phyloP scores from a whole-genome alignment of 53 echinoderm and acorn worm species.

The Apostichopus leukothele region DNA sequence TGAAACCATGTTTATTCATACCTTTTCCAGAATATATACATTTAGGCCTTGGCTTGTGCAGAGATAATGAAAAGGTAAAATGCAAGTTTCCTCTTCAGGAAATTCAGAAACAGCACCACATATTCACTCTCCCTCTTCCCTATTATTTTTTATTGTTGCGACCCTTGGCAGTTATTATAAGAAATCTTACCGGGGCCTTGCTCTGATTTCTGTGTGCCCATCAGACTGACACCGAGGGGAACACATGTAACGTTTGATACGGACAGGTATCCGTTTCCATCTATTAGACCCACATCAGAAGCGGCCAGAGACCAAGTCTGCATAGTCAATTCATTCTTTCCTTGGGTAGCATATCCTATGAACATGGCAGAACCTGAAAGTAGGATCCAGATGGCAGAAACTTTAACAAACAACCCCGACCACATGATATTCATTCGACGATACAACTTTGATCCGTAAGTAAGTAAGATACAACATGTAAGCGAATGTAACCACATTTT shows the following conservation, averaged over 20 bases:
- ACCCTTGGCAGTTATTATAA: too few species aligned
- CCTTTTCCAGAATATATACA: too few species aligned
- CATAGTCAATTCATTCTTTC: neutral
- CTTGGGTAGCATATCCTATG: neutral
- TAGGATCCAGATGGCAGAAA: neutral
- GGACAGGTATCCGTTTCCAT: neutral
- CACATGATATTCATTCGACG: neutral
- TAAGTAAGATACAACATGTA: neutral
- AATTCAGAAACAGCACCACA: too few species aligned
- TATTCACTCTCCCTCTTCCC: too few species aligned
- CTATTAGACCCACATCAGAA: neutral
- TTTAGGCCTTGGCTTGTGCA: too few species aligned
- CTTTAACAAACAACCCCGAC: neutral
- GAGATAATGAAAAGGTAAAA: too few species aligned
- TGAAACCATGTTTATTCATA: too few species aligned
- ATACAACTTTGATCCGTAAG: neutral
- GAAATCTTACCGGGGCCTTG: neutral
- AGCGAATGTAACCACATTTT: neutral
- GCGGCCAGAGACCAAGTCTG: neutral
- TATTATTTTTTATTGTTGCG: too few species aligned
- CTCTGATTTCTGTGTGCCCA: neutral
- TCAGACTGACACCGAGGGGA: neutral
- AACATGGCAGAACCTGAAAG: neutral
- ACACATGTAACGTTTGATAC: neutral
- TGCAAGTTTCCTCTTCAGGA: too few species aligned